Evolutionary conservation across 2,113 vertebrate species (phyloP), one percentile per base, ranked within the genome.

Genomic region (Takifugu flavidus): DNA sequence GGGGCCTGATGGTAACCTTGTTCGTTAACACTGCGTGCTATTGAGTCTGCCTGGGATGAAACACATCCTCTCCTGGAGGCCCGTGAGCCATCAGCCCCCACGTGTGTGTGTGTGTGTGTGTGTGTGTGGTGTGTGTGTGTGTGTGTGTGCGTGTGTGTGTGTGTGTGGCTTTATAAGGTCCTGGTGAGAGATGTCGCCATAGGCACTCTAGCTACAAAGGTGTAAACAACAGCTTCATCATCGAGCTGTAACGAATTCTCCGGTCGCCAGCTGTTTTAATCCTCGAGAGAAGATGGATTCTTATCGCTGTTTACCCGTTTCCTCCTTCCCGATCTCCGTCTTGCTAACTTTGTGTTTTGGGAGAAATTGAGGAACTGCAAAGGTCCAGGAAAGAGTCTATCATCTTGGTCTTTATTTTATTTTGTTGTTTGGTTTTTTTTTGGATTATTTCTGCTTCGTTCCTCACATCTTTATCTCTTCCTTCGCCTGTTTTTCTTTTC

Each of bases 1-100:
- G 70, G 4, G 59, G 58, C 65, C 53, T 60, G 52, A 70, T 43
- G 25, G 56, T 77, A 61, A 77, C 69, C 66, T 74, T 67, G 65
- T 51, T 20, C 25, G 31, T 64, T 59, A 50, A 49, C 42, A 31
- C 55, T 72, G 43, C 13, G 56, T 62, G 67, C 62, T 61, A n/a
- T 34, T 2, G n/a, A 72, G 59, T 68, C 65, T 79, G 57, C 61
- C 51, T n/a, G 20, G 25, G 61, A 59, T 63, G 70, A 72, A 80
- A 82, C 49, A 0, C 49, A 70, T 67, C 65, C 67, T 57, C 31
- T 57, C 53, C 67, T 39, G 10, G 67, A 54, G 77, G 71, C 56
- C 10, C 12, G 43, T 53, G 15, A 67, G 58, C 49, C 58, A 28
- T 49, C 43, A 44, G 63, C 7, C 34, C 29, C 14, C 13, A 26